Percentiles rank a stretch among this genome's conserved stretches.
These are phyloP conservation scores for Sternotherus odoratus DNA, from an alignment of 2,797 vertebrate genomes.

Conservation along the genomic window DNA sequence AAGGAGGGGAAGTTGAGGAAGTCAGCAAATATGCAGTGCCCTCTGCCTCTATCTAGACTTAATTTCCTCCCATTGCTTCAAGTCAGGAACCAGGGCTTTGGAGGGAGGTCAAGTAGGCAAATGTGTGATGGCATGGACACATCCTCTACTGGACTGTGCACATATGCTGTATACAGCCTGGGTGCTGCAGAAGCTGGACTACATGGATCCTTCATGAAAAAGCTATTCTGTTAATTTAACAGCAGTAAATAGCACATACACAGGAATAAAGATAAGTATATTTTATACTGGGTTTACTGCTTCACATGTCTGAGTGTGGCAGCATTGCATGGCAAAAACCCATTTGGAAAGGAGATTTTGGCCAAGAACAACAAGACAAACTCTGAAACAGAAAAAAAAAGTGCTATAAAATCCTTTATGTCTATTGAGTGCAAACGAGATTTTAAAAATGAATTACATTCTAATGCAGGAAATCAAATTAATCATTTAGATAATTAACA, in stretches of 20 bases:
- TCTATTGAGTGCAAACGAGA: constrained; percentile 10
- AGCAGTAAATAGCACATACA: background rate
- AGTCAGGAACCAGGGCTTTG: background rate
- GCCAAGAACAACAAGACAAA: background rate
- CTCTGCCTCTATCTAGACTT: background rate
- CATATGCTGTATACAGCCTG: background rate
- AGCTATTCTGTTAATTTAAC: background rate
- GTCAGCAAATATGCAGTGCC: background rate
- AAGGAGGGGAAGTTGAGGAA: background rate
- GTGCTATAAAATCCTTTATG: background rate
- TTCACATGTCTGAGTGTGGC: background rate
- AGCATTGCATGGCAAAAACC: background rate
- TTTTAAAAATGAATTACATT: constrained; percentile 31
- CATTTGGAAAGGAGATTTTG: background rate
- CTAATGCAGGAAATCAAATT: constrained; percentile 57
- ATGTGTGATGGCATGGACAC: background rate
- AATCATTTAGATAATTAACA: constrained; percentile 9
- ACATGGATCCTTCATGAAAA: background rate
- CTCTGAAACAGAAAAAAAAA: background rate
- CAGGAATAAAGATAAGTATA: accelerated
- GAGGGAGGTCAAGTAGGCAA: background rate
- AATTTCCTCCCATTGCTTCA: accelerated
- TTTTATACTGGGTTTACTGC: background rate
- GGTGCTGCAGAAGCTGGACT: accelerated
- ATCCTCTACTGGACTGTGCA: background rate